Conservation (phyloP, 2,888 invertebrate genomes). For the Uloborus plumipes region DNA sequence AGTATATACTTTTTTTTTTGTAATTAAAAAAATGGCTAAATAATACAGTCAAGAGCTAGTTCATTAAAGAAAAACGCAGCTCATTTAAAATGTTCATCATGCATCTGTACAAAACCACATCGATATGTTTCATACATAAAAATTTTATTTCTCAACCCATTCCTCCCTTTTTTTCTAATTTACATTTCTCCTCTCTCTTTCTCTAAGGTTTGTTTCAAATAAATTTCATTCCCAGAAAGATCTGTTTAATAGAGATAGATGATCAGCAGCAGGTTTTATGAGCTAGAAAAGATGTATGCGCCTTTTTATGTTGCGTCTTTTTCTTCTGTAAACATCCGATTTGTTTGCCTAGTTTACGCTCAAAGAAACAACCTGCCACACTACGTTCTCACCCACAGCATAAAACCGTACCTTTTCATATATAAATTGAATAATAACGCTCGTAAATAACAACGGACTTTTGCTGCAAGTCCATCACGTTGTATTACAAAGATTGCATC, state of each 20-base stretch:
- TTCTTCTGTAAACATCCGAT: neutral
- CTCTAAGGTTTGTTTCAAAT: no score
- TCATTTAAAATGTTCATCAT: no score
- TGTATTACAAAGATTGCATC: constrained; percentile 43
- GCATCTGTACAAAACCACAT: no score
- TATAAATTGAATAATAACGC: constrained; percentile 13
- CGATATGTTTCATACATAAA: no score
- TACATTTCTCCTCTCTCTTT: no score
- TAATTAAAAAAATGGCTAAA: no score
- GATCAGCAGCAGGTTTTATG: neutral
- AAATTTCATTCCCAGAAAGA: no score
- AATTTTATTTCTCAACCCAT: no score
- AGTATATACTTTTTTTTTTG: no score
- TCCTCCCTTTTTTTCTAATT: no score
- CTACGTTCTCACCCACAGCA: neutral
- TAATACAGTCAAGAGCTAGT: no score
- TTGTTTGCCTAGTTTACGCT: constrained; percentile 1
- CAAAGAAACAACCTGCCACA: neutral
- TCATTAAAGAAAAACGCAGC: no score
- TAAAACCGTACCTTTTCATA: constrained; percentile 8
- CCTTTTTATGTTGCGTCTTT: constrained; percentile 7
- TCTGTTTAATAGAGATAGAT: constrained; percentile 2
- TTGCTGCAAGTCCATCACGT: constrained; percentile 31
- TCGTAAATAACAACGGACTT: constrained; percentile 45
- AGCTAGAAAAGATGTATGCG: constrained; percentile 4